Percentiles rank a stretch among this genome's conserved stretches.
Evolutionary conservation across 1,140 invertebrate genomes (phyloP).

Genomic region (Musca domestica): DNA sequence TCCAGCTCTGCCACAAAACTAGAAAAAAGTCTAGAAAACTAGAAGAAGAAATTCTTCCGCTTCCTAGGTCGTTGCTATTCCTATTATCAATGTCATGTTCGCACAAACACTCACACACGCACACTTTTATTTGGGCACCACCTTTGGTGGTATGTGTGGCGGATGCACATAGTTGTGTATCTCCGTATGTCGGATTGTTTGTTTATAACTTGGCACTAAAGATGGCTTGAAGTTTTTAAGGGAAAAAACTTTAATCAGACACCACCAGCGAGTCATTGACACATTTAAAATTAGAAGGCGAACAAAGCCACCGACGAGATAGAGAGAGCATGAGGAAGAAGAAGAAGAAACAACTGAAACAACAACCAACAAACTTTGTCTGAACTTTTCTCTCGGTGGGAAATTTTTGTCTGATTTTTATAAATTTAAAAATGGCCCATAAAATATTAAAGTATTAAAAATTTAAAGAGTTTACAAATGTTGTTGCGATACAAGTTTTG

Average conservation of each 20-base stretch:
- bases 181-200: neutral
- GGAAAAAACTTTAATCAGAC: constrained; percentile 1
- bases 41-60: neutral
- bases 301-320: too few relatives aligned
- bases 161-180: neutral
- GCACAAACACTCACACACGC: neutral
- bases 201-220: constrained; percentile 8
- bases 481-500: too few relatives aligned
- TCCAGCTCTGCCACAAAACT: constrained; percentile 23
- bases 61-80: constrained; percentile 19
- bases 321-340: too few relatives aligned
- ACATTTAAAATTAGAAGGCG: constrained; percentile 6
- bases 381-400: too few relatives aligned
- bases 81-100: constrained; percentile 26
- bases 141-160: neutral
- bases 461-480: too few relatives aligned
- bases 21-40: constrained; percentile 16
- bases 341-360: too few relatives aligned
- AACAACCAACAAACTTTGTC: too few relatives aligned
- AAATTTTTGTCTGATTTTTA: too few relatives aligned
- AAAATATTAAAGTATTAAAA: too few relatives aligned
- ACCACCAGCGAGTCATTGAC: constrained; percentile 15
- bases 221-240: neutral
- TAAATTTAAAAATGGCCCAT: too few relatives aligned
- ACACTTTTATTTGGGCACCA: neutral